Evolutionary conservation across 2,113 vertebrate species (phyloP).

Genomic region (Brachypteracias leptosomus): DNA sequence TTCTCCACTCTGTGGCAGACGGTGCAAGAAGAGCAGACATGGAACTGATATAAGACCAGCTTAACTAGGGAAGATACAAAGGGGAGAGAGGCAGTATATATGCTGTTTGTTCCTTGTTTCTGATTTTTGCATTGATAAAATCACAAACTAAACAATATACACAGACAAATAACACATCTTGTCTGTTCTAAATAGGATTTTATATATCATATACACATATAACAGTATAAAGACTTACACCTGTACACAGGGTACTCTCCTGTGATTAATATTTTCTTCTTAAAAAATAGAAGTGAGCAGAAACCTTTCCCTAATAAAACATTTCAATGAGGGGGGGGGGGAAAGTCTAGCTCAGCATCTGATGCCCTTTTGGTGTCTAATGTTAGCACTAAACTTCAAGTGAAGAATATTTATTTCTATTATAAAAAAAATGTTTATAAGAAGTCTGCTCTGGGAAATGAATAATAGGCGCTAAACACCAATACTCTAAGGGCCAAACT

Average conservation of each 20-base stretch:
- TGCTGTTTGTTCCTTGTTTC: neutral
- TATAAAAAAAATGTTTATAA: neutral
- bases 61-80: neutral
- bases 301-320: neutral
- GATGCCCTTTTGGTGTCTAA: neutral
- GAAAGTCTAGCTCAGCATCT: neutral
- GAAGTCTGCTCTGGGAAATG: neutral
- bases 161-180: neutral
- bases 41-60: neutral
- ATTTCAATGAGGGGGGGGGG: accelerated
- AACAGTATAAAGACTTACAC: neutral
- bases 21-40: neutral
- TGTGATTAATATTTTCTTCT: neutral
- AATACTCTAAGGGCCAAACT: neutral
- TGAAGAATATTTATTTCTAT: neutral
- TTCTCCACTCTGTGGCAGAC: neutral
- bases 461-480: neutral
- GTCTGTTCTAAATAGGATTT: neutral
- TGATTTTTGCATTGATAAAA: neutral
- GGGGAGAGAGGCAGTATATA: neutral
- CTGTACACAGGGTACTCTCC: neutral
- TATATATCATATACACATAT: neutral
- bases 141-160: neutral
- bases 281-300: neutral
- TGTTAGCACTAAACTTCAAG: neutral